Percentiles rank a stretch among this genome's conserved stretches.
phyloP scores from a whole-genome alignment of 1,140 invertebrate species.

The Dryas iulia region DNA sequence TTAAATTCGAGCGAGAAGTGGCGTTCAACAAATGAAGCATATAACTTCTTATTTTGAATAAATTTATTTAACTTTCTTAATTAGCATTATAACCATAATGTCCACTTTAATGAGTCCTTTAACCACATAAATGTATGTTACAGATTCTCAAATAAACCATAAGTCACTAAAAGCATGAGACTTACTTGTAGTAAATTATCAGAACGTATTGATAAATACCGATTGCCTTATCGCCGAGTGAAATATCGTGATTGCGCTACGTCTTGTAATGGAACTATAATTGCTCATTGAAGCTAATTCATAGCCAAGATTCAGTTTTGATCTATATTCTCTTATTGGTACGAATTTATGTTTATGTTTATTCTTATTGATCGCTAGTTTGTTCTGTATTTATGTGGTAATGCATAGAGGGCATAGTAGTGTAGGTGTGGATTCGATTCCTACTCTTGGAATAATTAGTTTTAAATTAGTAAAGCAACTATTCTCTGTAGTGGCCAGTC shows the following conservation, averaged over 20 bases:
- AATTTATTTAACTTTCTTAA: not conserved
- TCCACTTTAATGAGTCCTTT: not conserved
- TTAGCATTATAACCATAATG: not conserved
- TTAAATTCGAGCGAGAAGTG: no score
- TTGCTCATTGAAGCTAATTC: constrained; percentile 26
- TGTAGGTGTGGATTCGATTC: no score
- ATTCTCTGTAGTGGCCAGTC: no score
- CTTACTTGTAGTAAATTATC: constrained; percentile 15
- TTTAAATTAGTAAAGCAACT: no score
- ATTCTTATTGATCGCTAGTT: no score
- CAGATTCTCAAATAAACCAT: constrained; percentile 12
- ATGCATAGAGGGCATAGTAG: no score
- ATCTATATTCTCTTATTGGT: constrained; percentile 32
- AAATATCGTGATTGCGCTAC: constrained; percentile 19
- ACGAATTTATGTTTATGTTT: no score
- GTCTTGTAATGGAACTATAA: constrained; percentile 21
- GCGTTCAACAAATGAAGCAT: no score
- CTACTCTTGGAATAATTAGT: no score
- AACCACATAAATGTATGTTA: not conserved
- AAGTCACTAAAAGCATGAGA: not conserved
- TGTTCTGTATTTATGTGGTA: no score
- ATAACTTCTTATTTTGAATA: no score
- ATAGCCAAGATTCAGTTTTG: constrained; percentile 21
- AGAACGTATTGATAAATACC: constrained; percentile 21
- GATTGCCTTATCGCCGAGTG: constrained; percentile 8